These are phyloP conservation scores for Aldrovandia affinis DNA, from an alignment of 2,797 vertebrate genomes.

Conservation along the genomic window DNA sequence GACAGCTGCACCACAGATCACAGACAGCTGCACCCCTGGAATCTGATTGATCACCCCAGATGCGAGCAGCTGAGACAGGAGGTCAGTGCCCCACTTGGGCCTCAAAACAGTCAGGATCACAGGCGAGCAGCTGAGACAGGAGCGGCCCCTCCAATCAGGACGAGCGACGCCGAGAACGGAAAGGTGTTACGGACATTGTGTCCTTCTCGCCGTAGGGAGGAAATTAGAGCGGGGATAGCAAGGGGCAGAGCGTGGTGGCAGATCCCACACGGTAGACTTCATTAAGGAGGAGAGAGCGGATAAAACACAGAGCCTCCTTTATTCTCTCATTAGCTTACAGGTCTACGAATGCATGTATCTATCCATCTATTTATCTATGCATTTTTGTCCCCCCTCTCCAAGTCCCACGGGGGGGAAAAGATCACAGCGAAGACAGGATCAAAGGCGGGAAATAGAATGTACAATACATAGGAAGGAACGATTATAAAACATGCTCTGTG, in stretches of 20 bases:
- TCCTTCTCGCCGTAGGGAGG: slow-evolving; percentile 37
- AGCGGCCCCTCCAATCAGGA: slow-evolving; percentile 43
- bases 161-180: slow-evolving; percentile 35
- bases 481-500: slow-evolving; percentile 45
- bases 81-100: no score
- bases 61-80: no score
- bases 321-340: slow-evolving; percentile 30
- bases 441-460: slow-evolving; percentile 34
- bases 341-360: slow-evolving; percentile 4
- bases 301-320: slow-evolving; percentile 33
- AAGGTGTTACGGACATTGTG: slow-evolving; percentile 37
- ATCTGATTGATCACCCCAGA: no score
- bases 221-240: slow-evolving; percentile 30
- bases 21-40: no score
- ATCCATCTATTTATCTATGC: slow-evolving; percentile 31
- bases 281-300: slow-evolving; percentile 20
- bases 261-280: neutral
- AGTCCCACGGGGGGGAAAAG: neutral
- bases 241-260: neutral
- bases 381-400: neutral
- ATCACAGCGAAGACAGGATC: slow-evolving; percentile 40
- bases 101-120: no score
- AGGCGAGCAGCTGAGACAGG: slow-evolving; percentile 40
- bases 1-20: slow-evolving; percentile 28
- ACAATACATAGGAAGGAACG: slow-evolving; percentile 20